Evolutionary conservation across 2,888 invertebrate species (phyloP).

Genomic region (Oscheius onirici): DNA sequence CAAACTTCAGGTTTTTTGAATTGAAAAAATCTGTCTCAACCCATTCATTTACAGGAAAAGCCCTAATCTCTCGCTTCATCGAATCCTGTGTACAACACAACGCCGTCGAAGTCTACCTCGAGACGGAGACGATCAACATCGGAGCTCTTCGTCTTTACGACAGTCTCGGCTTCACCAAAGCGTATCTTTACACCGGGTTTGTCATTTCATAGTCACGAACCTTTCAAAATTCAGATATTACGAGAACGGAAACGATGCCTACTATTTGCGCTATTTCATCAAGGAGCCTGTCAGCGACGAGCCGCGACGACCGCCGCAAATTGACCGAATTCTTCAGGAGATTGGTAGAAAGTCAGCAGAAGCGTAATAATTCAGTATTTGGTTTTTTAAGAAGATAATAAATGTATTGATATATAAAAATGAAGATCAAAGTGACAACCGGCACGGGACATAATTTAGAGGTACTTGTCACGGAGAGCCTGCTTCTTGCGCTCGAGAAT

Average conservation of each 20-base stretch:
- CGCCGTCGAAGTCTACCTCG: not conserved
- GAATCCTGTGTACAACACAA: not conserved
- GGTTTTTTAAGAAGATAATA: no score
- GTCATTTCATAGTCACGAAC: no score
- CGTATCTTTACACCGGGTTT: not conserved
- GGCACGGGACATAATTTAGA: not conserved
- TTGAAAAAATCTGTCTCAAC: no score
- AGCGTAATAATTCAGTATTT: no score
- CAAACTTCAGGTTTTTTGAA: no score
- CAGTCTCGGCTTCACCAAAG: not conserved
- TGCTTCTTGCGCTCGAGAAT: slow-evolving; percentile 88
- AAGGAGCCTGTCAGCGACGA: no score
- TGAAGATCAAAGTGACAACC: not conserved
- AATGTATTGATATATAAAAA: no score
- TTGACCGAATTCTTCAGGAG: no score
- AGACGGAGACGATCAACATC: not conserved
- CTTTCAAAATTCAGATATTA: not conserved
- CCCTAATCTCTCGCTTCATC: not conserved
- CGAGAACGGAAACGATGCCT: slow-evolving; percentile 8
- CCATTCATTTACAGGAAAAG: not conserved
- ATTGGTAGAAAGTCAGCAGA: no score
- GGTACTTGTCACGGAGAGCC: slow-evolving; percentile 84
- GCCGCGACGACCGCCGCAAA: no score
- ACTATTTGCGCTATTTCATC: not conserved
- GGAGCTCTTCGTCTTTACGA: not conserved